Evolutionary conservation across 1,140 invertebrate species (phyloP).

Genomic region (Brachionus sp.): DNA sequence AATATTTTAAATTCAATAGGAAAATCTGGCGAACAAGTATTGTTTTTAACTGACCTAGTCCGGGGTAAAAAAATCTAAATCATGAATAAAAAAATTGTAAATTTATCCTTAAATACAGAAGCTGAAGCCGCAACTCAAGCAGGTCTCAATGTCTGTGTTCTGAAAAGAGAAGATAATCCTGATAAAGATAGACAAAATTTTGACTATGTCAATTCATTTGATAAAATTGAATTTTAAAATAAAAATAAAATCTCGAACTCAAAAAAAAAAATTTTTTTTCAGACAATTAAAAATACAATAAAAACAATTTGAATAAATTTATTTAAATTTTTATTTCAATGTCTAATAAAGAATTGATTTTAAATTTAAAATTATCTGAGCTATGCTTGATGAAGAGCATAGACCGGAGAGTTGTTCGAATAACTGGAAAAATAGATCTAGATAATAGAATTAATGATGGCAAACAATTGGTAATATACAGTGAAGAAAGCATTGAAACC

Average conservation of each 20-base stretch:
- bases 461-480: constrained; percentile 10
- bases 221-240: constrained; percentile 20
- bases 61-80: neutral
- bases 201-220: neutral
- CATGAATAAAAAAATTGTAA: neutral
- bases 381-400: neutral
- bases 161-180: constrained; percentile 25
- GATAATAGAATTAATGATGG: constrained; percentile 11
- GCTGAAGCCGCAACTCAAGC: constrained; percentile 24
- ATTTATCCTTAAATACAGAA: neutral
- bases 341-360: neutral
- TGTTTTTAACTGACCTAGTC: constrained; percentile 35
- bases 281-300: neutral
- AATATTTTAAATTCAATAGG: constrained; percentile 1
- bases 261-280: neutral
- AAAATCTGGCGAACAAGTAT: constrained; percentile 10
- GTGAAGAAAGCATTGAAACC: neutral
- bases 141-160: neutral
- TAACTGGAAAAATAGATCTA: neutral
- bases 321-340: neutral
- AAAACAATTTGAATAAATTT: neutral
- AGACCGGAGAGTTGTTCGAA: neutral
- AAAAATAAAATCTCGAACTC: neutral
- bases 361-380: constrained; percentile 19
- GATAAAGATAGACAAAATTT: constrained; percentile 18